Percentiles rank a stretch among this genome's conserved stretches.
Conservation (phyloP, 2,113 vertebrate species). For the Dromas ardeola region DNA sequence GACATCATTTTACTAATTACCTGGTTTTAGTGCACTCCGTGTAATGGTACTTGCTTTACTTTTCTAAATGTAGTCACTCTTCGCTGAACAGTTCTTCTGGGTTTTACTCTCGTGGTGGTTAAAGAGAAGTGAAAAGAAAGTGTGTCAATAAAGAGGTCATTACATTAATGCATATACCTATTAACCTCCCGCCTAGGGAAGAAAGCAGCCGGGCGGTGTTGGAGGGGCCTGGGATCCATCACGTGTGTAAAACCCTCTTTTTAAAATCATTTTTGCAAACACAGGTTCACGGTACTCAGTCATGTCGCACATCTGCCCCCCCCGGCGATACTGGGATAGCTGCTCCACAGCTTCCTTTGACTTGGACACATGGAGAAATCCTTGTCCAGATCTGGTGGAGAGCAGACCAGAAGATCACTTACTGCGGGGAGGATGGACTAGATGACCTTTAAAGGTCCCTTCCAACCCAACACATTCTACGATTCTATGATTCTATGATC, state of each 20-base stretch:
- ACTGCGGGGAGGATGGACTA: too few relatives aligned
- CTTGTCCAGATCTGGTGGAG: not conserved
- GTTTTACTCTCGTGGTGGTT: slow-evolving; percentile 51
- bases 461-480: too few relatives aligned
- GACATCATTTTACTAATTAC: slow-evolving; percentile 55
- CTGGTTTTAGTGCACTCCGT: not conserved
- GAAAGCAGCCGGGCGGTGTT: not conserved
- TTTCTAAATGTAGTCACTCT: slow-evolving; percentile 68
- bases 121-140: slow-evolving; percentile 53
- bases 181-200: slow-evolving; percentile 53
- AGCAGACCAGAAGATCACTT: not conserved
- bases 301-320: rapidly evolving
- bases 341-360: not conserved
- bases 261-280: not conserved
- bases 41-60: slow-evolving; percentile 40
- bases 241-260: not conserved
- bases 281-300: not conserved
- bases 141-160: slow-evolving; percentile 59
- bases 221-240: not conserved
- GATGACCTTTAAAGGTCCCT: too few relatives aligned
- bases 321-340: rapidly evolving
- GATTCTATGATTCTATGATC: too few relatives aligned
- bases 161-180: slow-evolving; percentile 34
- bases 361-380: not conserved
- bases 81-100: slow-evolving; percentile 57